phyloP scores from a whole-genome alignment of 2,888 invertebrate genomes.

The Rhagium mordax region DNA sequence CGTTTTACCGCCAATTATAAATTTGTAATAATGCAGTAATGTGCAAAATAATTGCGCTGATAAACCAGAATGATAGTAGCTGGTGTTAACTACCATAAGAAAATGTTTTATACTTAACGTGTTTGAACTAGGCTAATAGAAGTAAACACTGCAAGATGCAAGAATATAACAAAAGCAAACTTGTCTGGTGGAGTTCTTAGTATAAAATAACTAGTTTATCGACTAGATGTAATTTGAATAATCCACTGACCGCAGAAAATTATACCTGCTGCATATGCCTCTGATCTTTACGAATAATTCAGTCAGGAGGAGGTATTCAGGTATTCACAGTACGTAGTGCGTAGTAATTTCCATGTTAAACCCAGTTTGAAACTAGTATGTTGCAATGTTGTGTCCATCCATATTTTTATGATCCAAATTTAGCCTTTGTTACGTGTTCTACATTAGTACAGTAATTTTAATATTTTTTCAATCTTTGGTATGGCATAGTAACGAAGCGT shows the following conservation, averaged over 20 bases:
- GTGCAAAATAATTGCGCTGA: slow-evolving; percentile 19
- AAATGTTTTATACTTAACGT: background rate
- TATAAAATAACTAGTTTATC: background rate
- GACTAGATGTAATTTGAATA: background rate
- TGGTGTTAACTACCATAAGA: background rate
- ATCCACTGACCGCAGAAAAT: background rate
- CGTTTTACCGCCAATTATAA: slow-evolving; percentile 23
- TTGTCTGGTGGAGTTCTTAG: background rate
- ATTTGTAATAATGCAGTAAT: slow-evolving; percentile 17
- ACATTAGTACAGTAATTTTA: too few species aligned
- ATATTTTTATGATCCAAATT: too few species aligned
- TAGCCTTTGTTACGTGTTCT: too few species aligned
- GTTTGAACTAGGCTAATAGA: background rate
- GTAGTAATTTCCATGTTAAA: too few species aligned
- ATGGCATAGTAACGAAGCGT: too few species aligned
- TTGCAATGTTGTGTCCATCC: too few species aligned
- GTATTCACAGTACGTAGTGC: too few species aligned
- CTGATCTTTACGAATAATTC: too few species aligned
- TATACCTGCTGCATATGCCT: background rate
- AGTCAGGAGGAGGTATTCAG: too few species aligned
- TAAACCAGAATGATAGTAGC: background rate
- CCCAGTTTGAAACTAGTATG: too few species aligned
- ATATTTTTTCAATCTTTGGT: too few species aligned
- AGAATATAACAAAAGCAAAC: background rate
- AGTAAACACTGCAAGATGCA: background rate